Evolutionary conservation across 2,797 vertebrate species (phyloP), one percentile per base, ranked within the genome.

Genomic region (Uromys caudimaculatus): DNA sequence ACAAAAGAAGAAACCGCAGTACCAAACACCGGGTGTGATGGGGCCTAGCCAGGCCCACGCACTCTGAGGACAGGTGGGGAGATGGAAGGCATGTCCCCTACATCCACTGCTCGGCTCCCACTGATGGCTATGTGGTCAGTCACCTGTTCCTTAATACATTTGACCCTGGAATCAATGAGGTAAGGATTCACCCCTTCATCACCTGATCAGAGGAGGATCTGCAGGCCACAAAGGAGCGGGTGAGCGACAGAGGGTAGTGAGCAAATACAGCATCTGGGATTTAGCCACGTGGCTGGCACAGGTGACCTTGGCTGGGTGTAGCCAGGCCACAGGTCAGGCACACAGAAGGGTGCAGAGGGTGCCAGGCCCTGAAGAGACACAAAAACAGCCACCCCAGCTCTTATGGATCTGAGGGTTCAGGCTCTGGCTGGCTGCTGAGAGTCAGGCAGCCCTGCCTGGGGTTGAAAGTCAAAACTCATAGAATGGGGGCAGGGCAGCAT

Each of bases 1-100:
- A 96, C 93, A 95, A 95, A 96, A 94, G 95, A 79, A 93, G 91
- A 93, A 89, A 81, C 89, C 17, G 89, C 50, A 50, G 92, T 84
- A 77, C 94, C 84, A 47, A 95, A 95, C 77, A 47, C 88, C 56
- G 10, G 13, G 88, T 77, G 64, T 35, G 58, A 71, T 35, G 84
- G 93, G 93, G 76, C 93, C 87, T 8, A 35, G 81, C 76, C 2
- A 41, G 95, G 94, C 94, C 92, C 90, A 94, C 83, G 50, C 71
- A 35, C 62, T 64, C 90, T 6, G 24, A 82, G 17, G 52, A 73
- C 0, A 32, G 75, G 67, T 64, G 19, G 44, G 32, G 32, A 83
- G 85, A 62, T 1, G 32, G 29, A 27, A 32, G 54, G 27, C 32
- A n/a, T 60, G 67, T 24, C 41, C 41, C 54, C 92, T 8, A 11